phyloP scores from a whole-genome alignment of 2,888 invertebrate species.

The Zaprionus obscuricornis region DNA sequence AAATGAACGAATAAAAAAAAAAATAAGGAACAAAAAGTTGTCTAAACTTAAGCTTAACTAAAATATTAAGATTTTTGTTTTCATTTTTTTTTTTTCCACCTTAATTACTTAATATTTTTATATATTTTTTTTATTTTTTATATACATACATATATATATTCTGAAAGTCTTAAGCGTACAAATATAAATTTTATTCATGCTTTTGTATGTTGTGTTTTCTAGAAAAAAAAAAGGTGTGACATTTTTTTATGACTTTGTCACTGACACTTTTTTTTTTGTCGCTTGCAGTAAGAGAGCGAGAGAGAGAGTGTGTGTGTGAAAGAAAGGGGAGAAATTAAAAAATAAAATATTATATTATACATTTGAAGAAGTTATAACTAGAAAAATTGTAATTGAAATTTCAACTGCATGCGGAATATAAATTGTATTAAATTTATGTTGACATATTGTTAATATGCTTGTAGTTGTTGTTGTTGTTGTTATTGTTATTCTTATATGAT shows the following conservation, averaged over 20 bases:
- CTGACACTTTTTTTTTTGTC: constrained; percentile 45
- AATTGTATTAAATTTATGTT: too few species aligned
- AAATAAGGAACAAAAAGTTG: too few species aligned
- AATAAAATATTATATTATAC: too few species aligned
- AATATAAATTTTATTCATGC: constrained; percentile 53
- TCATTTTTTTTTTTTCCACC: too few species aligned
- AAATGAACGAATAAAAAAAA: neutral
- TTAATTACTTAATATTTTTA: too few species aligned
- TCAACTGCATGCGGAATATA: too few species aligned
- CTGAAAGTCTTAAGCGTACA: constrained; percentile 18
- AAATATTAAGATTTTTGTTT: too few species aligned
- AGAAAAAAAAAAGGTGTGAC: constrained; percentile 72
- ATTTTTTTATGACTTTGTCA: constrained; percentile 79
- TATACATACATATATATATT: constrained; percentile 8
- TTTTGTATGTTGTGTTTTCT: constrained; percentile 26
- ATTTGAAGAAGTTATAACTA: neutral
- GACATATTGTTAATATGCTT: too few species aligned
- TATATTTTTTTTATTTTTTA: neutral
- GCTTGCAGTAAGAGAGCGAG: neutral
- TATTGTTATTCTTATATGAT: neutral
- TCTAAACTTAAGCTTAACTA: constrained; percentile 12
- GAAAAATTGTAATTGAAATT: constrained; percentile 26
- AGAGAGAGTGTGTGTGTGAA: neutral
- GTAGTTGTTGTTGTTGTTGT: constrained; percentile 1
- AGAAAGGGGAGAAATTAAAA: too few species aligned